phyloP scores from a whole-genome alignment of 2,113 vertebrate species.

The Picathartes gymnocephalus region DNA sequence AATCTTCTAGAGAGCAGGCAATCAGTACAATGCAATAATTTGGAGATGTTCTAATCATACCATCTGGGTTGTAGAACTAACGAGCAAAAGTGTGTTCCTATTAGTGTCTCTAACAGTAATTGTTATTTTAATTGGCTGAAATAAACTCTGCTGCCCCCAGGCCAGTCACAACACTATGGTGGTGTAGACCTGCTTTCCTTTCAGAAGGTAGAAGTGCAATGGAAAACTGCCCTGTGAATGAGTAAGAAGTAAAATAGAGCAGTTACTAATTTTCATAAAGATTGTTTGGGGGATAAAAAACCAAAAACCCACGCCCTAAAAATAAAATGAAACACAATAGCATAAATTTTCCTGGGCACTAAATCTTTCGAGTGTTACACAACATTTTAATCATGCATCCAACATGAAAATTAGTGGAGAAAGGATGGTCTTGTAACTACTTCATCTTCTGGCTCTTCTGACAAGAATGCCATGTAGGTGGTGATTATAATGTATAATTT shows the following conservation, averaged over 20 bases:
- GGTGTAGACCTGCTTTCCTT: background rate
- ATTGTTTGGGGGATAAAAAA: background rate
- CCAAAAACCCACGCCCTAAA: background rate
- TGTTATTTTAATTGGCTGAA: constrained; percentile 70
- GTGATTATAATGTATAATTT: background rate
- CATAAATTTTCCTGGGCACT: background rate
- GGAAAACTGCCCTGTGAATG: constrained; percentile 1
- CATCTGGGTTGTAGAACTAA: background rate
- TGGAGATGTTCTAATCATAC: constrained; percentile 32
- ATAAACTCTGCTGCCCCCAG: constrained; percentile 42
- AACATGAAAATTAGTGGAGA: background rate
- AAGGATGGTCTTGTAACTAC: background rate
- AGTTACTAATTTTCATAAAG: background rate
- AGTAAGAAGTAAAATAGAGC: background rate
- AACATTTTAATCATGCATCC: background rate
- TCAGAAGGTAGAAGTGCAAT: background rate
- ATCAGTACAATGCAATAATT: background rate
- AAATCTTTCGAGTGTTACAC: background rate
- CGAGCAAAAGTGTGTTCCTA: background rate
- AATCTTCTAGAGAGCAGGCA: background rate
- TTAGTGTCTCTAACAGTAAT: constrained; percentile 42
- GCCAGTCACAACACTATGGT: background rate
- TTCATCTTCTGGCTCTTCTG: background rate
- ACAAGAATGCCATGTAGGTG: background rate
- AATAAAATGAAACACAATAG: background rate